Base-by-base conservation (phyloP, 2,888 invertebrate genomes). In the Coleophora flavipennella region DNA sequence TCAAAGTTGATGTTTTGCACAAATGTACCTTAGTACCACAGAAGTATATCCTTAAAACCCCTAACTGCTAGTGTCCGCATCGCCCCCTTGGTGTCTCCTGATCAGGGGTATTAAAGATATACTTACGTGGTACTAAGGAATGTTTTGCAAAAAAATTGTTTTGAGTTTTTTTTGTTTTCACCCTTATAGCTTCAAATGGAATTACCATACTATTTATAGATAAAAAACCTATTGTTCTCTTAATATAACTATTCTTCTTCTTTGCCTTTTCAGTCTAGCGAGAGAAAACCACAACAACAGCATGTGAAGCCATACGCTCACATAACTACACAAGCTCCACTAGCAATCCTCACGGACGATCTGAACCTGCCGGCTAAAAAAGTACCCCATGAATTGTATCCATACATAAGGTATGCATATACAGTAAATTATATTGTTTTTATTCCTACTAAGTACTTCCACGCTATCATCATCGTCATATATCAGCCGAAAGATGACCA, bases 291-390 rank as follows among this genome's bases (percentile, higher is more conserved):
- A 25, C 40, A 52, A 35, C 37, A 49, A 3, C 56, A 53, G 31
- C 47, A 49, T 41, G 42, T 74, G 1, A 84, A 74, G 42, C 90
- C 93, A n/a, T 88, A 90, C 35, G 87, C 93, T 0, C 96, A 96
- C 67, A 87, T 96, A 44, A 89, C 90, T 51, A 90, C 90, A 27
- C 86, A 87, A 53, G 88, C 93, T 35, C 89, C 90, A 38, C 78
- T 96, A 40, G 89, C 90, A n/a, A 88, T 96, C 61, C 87, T 96
- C 59, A 91, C 91, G 2, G 95, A 95, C 62, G 64, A 86, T 27
- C 75, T 92, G 38, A 85, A 87, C 27, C 71, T 94, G 13, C 91
- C 92, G 25, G 67, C 83, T 3, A 75, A 85, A 26, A 88, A 89
- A 62, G 81, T 94, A 49, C 93, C 94, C 36, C 83, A 87, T 8